These are phyloP conservation scores for Drosophila ohnishii DNA, from an alignment of 1,140 invertebrate genomes.

Conservation along the genomic window DNA sequence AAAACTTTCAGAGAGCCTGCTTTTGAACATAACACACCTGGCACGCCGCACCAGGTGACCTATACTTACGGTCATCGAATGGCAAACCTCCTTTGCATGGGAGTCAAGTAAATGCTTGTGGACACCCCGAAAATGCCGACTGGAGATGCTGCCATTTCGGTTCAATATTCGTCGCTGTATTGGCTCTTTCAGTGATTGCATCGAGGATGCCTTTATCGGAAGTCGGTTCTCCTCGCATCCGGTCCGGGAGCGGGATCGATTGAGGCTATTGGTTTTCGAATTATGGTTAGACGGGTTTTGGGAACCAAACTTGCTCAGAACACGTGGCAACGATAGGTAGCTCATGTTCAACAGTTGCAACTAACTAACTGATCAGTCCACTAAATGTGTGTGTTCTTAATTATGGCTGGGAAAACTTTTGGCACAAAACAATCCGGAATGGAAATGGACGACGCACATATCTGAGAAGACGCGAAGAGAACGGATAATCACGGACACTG, in stretches of 20 bases:
- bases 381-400: not conserved
- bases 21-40: not conserved
- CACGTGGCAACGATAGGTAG: slow-evolving; percentile 67
- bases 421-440: slow-evolving; percentile 15
- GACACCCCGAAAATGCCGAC: slow-evolving; percentile 87
- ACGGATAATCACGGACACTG: not conserved
- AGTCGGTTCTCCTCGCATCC: slow-evolving; percentile 39
- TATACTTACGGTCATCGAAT: slow-evolving; percentile 89
- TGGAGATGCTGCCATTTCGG: slow-evolving; percentile 77
- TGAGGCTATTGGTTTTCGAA: slow-evolving; percentile 68
- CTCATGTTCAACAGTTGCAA: slow-evolving; percentile 56
- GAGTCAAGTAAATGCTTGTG: slow-evolving; percentile 89
- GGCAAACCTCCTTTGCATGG: slow-evolving; percentile 87
- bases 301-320: slow-evolving; percentile 37
- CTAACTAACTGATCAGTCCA: slow-evolving; percentile 14
- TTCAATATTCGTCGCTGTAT: slow-evolving; percentile 68
- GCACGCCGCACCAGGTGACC: not conserved
- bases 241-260: slow-evolving; percentile 37
- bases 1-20: slow-evolving; percentile 12
- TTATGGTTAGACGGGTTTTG: slow-evolving; percentile 48
- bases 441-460: slow-evolving; percentile 27
- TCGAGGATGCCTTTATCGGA: slow-evolving; percentile 54
- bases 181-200: slow-evolving; percentile 62
- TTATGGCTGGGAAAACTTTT: slow-evolving; percentile 1
- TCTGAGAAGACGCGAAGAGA: slow-evolving; percentile 4